A percentile compares a stretch with the other conserved stretches of the same genome.
These are phyloP conservation scores for Coelinius sp. DNA, from an alignment of 2,888 invertebrate genomes.

Conservation along the genomic window DNA sequence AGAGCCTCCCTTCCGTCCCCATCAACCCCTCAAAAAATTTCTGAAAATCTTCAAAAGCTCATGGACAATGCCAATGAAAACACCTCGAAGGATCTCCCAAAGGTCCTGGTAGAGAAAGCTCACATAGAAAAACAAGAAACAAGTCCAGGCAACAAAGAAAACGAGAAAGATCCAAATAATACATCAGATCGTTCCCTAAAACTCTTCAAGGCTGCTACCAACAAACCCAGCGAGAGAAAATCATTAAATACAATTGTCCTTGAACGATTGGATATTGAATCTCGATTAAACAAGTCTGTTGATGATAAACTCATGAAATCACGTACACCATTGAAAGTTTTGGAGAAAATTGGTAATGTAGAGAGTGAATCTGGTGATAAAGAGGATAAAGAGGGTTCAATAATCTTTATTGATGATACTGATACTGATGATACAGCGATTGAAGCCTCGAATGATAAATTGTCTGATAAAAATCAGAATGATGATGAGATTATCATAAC, in stretches of 20 bases:
- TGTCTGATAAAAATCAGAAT: not conserved
- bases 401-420: not conserved
- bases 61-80: not conserved
- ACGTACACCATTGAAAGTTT: not conserved
- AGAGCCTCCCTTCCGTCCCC: too few relatives aligned
- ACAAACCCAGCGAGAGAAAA: constrained; percentile 24
- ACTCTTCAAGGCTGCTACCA: not conserved
- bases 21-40: not conserved
- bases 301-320: not conserved
- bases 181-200: not conserved
- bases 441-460: not conserved
- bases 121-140: constrained; percentile 6
- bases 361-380: not conserved
- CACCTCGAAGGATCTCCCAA: not conserved
- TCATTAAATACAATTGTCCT: constrained; percentile 13
- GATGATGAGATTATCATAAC: not conserved
- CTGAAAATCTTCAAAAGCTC: not conserved
- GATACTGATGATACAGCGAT: not conserved
- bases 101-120: constrained; percentile 1
- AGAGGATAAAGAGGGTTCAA: constrained; percentile 8
- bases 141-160: constrained; percentile 47
- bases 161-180: constrained; percentile 40
- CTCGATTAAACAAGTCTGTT: not conserved
- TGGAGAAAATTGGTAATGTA: not conserved
- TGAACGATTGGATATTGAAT: not conserved